A percentile compares a stretch with the other conserved stretches of the same genome.
These are phyloP conservation scores for Lamprotornis superbus DNA, from an alignment of 2,113 vertebrate species.

Conservation along the genomic window DNA sequence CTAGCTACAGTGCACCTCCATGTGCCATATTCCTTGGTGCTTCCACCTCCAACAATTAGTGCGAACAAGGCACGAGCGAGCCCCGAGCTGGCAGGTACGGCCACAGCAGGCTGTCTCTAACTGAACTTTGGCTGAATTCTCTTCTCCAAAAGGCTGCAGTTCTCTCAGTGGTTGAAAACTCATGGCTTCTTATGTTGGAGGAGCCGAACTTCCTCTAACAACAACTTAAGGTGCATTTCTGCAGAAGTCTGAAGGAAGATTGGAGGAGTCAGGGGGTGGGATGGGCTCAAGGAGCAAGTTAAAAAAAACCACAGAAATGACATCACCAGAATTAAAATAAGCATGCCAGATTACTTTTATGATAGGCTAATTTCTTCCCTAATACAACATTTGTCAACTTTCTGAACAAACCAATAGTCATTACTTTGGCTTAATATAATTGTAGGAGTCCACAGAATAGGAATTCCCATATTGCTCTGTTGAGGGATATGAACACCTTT, in stretches of 20 bases:
- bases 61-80: fast-evolving
- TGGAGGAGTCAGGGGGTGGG: neutral
- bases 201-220: neutral
- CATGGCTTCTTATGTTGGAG: neutral
- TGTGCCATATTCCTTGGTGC: fast-evolving
- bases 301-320: neutral
- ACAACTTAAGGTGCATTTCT: neutral
- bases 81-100: neutral
- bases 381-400: neutral
- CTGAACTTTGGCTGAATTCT: neutral
- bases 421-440: neutral
- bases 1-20: neutral
- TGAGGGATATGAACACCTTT: neutral
- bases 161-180: neutral
- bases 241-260: neutral
- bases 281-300: neutral
- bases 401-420: neutral
- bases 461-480: slow-evolving; percentile 55
- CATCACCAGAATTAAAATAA: neutral
- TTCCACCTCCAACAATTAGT: neutral
- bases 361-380: neutral
- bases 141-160: neutral
- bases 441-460: neutral
- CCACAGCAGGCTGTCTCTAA: neutral
- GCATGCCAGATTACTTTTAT: neutral